Conservation (phyloP, 2,888 invertebrate genomes). For the Drosophila anomelani region DNA sequence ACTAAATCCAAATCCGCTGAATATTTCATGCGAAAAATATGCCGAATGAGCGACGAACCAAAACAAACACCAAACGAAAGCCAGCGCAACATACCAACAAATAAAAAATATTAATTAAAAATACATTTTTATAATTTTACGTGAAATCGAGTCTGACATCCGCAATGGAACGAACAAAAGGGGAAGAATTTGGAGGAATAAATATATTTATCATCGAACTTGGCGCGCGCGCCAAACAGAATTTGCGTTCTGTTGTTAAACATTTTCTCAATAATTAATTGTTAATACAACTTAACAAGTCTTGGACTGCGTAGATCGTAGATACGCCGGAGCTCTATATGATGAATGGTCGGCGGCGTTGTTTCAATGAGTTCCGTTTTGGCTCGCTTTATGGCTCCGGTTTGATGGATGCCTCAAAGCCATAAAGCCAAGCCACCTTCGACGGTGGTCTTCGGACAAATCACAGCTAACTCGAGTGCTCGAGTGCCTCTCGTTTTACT, state of each 20-base stretch:
- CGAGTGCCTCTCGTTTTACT: conserved; percentile 29
- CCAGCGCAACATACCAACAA: not conserved
- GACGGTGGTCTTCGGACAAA: conserved; percentile 39
- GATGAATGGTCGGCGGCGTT: conserved; percentile 66
- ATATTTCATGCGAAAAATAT: conserved; percentile 43
- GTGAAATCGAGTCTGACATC: conserved; percentile 69
- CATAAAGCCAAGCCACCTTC: conserved; percentile 28
- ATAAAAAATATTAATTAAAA: conserved; percentile 46
- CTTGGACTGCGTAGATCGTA: conserved; percentile 19
- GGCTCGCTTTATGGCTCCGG: conserved; percentile 32
- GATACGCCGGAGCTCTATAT: conserved; percentile 51
- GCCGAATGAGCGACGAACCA: conserved; percentile 44
- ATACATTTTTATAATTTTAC: conserved; percentile 50
- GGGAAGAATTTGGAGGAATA: conserved; percentile 29
- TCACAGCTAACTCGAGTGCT: conserved; percentile 22
- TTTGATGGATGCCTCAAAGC: conserved; percentile 57
- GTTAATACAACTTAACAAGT: conserved; percentile 72
- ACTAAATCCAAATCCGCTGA: conserved; percentile 32
- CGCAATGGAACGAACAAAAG: conserved; percentile 72
- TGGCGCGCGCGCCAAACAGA: conserved; percentile 58
- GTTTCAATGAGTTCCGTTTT: conserved; percentile 70
- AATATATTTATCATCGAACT: conserved; percentile 60
- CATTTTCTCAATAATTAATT: conserved; percentile 74
- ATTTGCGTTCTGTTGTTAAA: conserved; percentile 53
- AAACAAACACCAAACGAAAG: conserved; percentile 30